A percentile compares a stretch with the other conserved stretches of the same genome.
phyloP scores from a whole-genome alignment of 2,888 invertebrate species.

The Argyresthia goedartella region DNA sequence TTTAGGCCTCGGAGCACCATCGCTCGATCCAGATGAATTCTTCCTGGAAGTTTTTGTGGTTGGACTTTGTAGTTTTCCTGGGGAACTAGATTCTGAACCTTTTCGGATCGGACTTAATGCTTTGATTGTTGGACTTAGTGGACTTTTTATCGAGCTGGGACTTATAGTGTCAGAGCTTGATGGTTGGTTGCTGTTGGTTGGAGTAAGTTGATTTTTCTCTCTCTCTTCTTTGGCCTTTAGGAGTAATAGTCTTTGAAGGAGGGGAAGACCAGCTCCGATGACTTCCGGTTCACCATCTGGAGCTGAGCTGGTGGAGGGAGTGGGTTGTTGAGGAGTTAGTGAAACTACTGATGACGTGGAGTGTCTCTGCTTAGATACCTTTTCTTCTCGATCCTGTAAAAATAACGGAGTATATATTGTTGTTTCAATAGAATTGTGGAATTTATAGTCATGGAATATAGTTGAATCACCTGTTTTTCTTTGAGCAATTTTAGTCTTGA shows the following conservation, averaged over 20 bases:
- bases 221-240: constrained; percentile 83
- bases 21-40: constrained; percentile 59
- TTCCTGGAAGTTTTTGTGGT: constrained; percentile 58
- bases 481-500: constrained; percentile 84
- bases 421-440: too few species aligned
- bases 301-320: constrained; percentile 73
- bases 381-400: constrained; percentile 62
- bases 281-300: constrained; percentile 72
- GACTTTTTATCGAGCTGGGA: constrained; percentile 63
- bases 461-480: constrained; percentile 79
- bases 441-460: neutral
- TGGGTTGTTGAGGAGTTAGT: constrained; percentile 64
- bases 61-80: constrained; percentile 60
- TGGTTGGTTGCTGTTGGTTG: constrained; percentile 53
- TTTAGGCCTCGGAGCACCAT: constrained; percentile 61
- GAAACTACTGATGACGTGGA: constrained; percentile 45
- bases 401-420: constrained; percentile 3
- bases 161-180: constrained; percentile 66
- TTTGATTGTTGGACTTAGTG: constrained; percentile 62
- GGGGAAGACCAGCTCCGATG: constrained; percentile 78
- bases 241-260: constrained; percentile 80
- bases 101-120: constrained; percentile 61
- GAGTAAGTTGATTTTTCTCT: constrained; percentile 59
- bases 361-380: constrained; percentile 56
- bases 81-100: constrained; percentile 60